Percentiles rank a stretch among this genome's conserved stretches.
Conservation (phyloP, 2,888 invertebrate species). For the Eueremaeus valkanovi region DNA sequence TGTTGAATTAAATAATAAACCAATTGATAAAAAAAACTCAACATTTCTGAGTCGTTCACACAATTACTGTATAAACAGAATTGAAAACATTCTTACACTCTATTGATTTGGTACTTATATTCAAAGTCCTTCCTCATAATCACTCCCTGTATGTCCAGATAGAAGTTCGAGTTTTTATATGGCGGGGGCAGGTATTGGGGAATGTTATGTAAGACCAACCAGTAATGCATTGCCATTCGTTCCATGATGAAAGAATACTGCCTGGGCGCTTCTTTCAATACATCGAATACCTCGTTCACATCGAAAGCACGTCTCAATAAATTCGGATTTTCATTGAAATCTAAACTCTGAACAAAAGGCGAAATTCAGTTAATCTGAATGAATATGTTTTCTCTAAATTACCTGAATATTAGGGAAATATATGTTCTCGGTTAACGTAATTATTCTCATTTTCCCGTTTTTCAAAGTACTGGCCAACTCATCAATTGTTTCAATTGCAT, state of each 20-base stretch:
- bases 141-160: not conserved
- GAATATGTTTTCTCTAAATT: not conserved
- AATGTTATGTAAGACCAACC: not conserved
- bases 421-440: not conserved
- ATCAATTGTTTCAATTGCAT: conserved; percentile 8
- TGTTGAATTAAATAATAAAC: not conserved
- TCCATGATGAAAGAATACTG: not conserved
- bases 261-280: not conserved
- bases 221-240: not conserved
- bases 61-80: no score
- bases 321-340: not conserved
- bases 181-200: not conserved
- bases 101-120: not conserved
- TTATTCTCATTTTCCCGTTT: not conserved
- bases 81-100: not conserved
- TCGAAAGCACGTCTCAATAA: not conserved
- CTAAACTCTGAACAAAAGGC: no score
- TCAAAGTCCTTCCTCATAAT: not conserved
- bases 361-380: no score
- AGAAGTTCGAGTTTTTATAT: not conserved
- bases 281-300: not conserved
- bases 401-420: not conserved
- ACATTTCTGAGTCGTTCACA: not conserved
- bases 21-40: not conserved
- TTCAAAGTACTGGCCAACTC: not conserved